Evolutionary conservation across 2,888 invertebrate genomes (phyloP).

Genomic region (Agrochola lychnidis): DNA sequence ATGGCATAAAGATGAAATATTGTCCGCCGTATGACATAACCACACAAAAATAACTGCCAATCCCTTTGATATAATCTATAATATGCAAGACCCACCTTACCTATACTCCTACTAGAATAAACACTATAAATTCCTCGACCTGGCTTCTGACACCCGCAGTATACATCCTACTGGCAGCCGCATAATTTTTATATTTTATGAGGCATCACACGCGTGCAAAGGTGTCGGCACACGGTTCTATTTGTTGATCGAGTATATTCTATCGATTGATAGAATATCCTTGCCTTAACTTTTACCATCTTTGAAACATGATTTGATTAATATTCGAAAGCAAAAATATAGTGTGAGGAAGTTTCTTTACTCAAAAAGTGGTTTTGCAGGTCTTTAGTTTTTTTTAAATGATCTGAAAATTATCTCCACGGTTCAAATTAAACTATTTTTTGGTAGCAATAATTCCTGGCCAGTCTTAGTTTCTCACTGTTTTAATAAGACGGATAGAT

Average conservation of each 20-base stretch:
- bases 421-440: neutral
- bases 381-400: neutral
- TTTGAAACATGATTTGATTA: neutral
- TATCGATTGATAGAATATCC: neutral
- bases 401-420: neutral
- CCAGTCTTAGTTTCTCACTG: too few species aligned
- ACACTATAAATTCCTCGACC: constrained; percentile 46
- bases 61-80: constrained; percentile 36
- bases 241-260: constrained; percentile 5
- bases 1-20: neutral
- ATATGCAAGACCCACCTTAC: constrained; percentile 32
- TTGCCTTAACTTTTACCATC: neutral
- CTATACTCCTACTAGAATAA: constrained; percentile 31
- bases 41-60: constrained; percentile 22
- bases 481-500: too few species aligned
- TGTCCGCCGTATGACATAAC: neutral
- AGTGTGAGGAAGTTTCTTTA: neutral
- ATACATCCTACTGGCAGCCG: constrained; percentile 32
- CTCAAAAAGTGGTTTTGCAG: neutral
- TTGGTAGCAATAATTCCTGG: neutral
- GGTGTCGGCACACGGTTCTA: constrained; percentile 19
- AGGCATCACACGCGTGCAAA: constrained; percentile 29
- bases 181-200: constrained; percentile 67
- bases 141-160: constrained; percentile 50
- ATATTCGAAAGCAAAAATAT: neutral